phyloP scores from a whole-genome alignment of 2,113 vertebrate genomes.

The Centropus bengalensis region DNA sequence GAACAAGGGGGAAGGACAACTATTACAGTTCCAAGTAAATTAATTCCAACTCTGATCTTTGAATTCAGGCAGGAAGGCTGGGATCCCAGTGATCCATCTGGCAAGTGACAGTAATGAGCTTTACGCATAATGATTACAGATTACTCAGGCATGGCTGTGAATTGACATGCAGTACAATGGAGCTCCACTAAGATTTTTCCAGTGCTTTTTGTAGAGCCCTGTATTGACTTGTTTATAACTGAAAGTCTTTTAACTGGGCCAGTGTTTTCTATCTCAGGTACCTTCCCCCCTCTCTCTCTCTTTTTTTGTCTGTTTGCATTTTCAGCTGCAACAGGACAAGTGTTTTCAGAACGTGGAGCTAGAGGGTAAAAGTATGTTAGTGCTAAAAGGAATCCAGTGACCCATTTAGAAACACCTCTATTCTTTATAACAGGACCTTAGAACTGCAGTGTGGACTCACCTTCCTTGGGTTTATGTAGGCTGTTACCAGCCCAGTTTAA shows the following conservation, averaged over 20 bases:
- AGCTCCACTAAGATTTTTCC: background rate
- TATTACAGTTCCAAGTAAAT: background rate
- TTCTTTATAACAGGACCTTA: background rate
- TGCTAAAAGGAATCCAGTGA: background rate
- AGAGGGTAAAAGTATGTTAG: background rate
- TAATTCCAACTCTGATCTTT: constrained; percentile 26
- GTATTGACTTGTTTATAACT: background rate
- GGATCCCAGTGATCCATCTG: constrained; percentile 31
- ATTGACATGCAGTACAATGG: background rate
- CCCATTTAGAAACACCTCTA: background rate
- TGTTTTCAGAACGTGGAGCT: background rate
- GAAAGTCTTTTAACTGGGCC: background rate
- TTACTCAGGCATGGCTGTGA: background rate
- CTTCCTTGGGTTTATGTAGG: background rate
- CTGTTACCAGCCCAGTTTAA: background rate
- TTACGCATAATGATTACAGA: background rate
- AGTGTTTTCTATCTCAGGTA: background rate
- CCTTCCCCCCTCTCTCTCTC: background rate
- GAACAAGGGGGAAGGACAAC: background rate
- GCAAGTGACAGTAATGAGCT: constrained; percentile 14
- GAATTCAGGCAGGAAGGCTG: background rate
- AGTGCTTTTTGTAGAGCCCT: background rate
- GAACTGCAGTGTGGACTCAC: background rate
- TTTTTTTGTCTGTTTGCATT: background rate
- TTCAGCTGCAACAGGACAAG: background rate